Evolutionary conservation across 2,113 vertebrate species (phyloP).

Genomic region (Halcyon malimbica): DNA sequence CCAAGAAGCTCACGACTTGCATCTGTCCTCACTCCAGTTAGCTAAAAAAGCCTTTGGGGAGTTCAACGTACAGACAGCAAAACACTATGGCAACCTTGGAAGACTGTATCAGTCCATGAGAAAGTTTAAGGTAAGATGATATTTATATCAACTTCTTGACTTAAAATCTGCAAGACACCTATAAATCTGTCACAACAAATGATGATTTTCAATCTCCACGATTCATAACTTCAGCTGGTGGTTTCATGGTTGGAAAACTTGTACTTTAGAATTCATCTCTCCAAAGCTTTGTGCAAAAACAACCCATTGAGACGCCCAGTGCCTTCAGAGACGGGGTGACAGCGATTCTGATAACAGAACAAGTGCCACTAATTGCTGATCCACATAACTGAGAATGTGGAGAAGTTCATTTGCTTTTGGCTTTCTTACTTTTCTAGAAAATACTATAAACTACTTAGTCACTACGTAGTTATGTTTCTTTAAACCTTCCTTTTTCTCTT

Average conservation of each 20-base stretch:
- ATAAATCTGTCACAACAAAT: background rate
- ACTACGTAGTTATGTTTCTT: rapidly evolving
- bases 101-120: slow-evolving; percentile 99
- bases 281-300: background rate
- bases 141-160: background rate
- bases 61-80: slow-evolving; percentile 98
- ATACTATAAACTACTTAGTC: background rate
- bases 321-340: background rate
- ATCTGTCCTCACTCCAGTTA: slow-evolving; percentile 95
- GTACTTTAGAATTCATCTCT: background rate
- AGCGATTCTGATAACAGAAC: background rate
- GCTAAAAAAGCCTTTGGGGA: slow-evolving; percentile 99
- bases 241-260: background rate
- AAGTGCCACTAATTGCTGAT: background rate
- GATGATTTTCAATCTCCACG: rapidly evolving
- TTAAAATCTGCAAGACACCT: background rate
- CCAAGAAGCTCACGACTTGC: slow-evolving; percentile 96
- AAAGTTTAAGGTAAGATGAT: slow-evolving; percentile 92
- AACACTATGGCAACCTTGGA: slow-evolving; percentile 98
- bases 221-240: rapidly evolving
- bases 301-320: rapidly evolving
- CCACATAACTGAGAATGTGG: background rate
- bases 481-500: background rate
- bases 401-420: background rate
- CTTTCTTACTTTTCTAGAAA: background rate